These are phyloP conservation scores for Phaenicophaeus curvirostris DNA, from an alignment of 2,797 vertebrate genomes.

Conservation along the genomic window DNA sequence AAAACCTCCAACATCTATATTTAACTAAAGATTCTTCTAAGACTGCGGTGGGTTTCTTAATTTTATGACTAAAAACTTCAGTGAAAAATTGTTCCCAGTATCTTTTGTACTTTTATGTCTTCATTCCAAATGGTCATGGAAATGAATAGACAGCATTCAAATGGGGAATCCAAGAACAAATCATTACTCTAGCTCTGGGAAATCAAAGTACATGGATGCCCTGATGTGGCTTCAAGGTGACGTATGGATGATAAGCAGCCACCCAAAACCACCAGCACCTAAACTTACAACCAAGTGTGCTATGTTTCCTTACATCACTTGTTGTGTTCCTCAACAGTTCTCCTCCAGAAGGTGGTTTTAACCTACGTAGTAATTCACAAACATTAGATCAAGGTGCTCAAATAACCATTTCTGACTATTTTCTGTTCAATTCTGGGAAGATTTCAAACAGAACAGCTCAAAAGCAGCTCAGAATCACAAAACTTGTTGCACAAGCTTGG, in stretches of 20 bases:
- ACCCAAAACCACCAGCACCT: not conserved
- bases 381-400: not conserved
- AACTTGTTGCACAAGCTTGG: not conserved
- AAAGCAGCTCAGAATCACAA: not conserved
- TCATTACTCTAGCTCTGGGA: not conserved
- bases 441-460: not conserved
- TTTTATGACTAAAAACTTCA: constrained; percentile 37
- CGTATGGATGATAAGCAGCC: not conserved
- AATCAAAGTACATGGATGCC: not conserved
- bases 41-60: not conserved
- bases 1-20: constrained; percentile 43
- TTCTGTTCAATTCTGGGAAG: not conserved
- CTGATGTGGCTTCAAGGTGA: not conserved
- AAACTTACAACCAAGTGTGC: not conserved
- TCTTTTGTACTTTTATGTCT: constrained; percentile 36
- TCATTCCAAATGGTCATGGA: constrained; percentile 12
- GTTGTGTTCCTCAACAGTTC: not conserved
- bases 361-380: not conserved
- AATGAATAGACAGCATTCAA: constrained; percentile 2
- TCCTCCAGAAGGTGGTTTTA: not conserved
- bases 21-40: constrained; percentile 36
- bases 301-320: rapidly evolving
- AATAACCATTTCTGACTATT: not conserved
- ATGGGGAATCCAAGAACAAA: not conserved
- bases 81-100: constrained; percentile 39